Evolutionary conservation across 2,113 vertebrate species (phyloP).

Genomic region (Chloebia gouldiae): DNA sequence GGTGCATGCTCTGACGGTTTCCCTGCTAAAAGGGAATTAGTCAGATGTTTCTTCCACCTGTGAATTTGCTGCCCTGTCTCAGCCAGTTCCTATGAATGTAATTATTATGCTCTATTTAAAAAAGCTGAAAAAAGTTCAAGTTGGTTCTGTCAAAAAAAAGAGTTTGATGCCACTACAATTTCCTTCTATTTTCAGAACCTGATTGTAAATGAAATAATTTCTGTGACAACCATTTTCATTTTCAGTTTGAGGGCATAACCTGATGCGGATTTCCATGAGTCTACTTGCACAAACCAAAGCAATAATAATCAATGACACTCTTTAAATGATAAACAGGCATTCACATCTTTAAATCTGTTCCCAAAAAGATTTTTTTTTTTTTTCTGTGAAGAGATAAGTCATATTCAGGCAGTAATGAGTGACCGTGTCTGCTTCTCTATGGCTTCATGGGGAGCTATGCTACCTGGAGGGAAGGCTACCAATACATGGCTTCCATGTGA

Average conservation of each 20-base stretch:
- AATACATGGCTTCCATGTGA: neutral
- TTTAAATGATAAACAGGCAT: neutral
- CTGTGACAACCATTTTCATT: neutral
- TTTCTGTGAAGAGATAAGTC: neutral
- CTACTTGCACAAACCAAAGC: neutral
- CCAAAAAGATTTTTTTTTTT: neutral
- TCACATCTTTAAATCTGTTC: neutral
- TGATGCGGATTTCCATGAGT: neutral
- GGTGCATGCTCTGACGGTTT: constrained; percentile 47
- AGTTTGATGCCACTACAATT: neutral
- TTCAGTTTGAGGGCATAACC: neutral
- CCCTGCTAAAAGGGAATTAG: constrained; percentile 28
- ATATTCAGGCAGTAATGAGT: neutral
- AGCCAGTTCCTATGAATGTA: constrained; percentile 32
- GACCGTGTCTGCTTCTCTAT: neutral
- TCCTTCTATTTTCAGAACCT: neutral
- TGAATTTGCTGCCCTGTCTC: constrained; percentile 7
- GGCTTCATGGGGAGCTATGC: neutral
- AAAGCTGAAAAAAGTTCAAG: neutral
- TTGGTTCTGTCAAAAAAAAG: neutral
- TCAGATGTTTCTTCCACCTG: constrained; percentile 71
- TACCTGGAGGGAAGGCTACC: neutral
- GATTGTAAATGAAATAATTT: neutral
- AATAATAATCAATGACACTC: neutral
- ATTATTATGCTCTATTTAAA: constrained; percentile 65